These are phyloP conservation scores for Pomacea canaliculata DNA, from an alignment of 2,888 invertebrate species.

Conservation along the genomic window DNA sequence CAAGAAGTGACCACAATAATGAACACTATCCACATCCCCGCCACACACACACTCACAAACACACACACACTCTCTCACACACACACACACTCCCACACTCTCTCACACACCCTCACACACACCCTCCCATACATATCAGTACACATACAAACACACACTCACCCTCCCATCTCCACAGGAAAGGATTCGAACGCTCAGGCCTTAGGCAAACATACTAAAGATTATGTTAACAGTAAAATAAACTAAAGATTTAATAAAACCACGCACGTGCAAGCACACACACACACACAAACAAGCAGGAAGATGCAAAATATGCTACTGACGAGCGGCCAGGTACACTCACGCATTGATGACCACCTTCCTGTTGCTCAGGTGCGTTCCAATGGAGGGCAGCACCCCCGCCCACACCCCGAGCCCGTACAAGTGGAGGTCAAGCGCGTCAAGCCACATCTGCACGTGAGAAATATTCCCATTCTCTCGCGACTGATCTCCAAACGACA, in stretches of 20 bases:
- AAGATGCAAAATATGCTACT: not conserved
- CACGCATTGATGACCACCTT: slow-evolving; percentile 59
- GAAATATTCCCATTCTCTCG: too few species aligned
- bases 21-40: not conserved
- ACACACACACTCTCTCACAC: not conserved
- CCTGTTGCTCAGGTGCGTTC: slow-evolving; percentile 56
- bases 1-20: not conserved
- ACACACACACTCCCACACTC: not conserved
- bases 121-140: too few species aligned
- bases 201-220: too few species aligned
- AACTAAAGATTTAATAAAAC: too few species aligned
- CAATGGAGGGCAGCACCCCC: slow-evolving; percentile 59
- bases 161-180: not conserved
- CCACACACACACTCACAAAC: slow-evolving; percentile 3
- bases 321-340: slow-evolving; percentile 31
- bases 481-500: too few species aligned
- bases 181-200: too few species aligned
- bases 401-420: slow-evolving; percentile 62
- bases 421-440: slow-evolving; percentile 58
- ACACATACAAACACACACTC: not conserved
- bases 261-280: not conserved
- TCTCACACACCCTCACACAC: not conserved
- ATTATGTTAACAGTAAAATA: too few species aligned
- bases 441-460: slow-evolving; percentile 56
- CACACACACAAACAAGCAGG: not conserved